Conservation (phyloP, 2,888 invertebrate species). For the Trichogramma evanescens region DNA sequence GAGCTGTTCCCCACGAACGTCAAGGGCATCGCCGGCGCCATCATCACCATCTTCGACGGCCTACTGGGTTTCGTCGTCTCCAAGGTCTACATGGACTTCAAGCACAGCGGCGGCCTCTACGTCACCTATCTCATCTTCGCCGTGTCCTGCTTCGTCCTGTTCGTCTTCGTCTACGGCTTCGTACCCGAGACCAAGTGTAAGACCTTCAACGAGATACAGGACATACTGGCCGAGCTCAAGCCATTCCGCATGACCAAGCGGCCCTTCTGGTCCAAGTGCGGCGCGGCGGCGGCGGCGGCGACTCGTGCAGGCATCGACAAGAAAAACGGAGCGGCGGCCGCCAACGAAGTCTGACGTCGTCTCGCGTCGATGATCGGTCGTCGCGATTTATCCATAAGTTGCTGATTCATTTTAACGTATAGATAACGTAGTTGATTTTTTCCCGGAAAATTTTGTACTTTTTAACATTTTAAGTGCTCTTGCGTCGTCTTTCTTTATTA, state of each 20-base stretch:
- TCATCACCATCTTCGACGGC: slow-evolving; percentile 39
- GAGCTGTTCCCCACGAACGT: slow-evolving; percentile 42
- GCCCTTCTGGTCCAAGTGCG: no score
- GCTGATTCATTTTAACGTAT: no score
- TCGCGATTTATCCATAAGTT: no score
- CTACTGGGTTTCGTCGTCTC: slow-evolving; percentile 39
- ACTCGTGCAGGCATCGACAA: neutral
- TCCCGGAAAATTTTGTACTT: no score
- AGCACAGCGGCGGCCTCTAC: slow-evolving; percentile 29
- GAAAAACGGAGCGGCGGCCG: neutral
- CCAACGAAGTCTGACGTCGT: no score
- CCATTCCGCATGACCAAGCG: slow-evolving; percentile 7
- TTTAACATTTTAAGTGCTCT: no score
- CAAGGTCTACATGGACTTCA: slow-evolving; percentile 39
- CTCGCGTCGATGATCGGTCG: no score
- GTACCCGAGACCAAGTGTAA: slow-evolving; percentile 43
- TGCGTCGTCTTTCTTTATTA: no score
- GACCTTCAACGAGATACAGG: slow-evolving; percentile 39
- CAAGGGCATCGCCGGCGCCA: slow-evolving; percentile 40
- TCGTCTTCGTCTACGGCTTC: slow-evolving; percentile 33
- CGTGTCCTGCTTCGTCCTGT: slow-evolving; percentile 34
- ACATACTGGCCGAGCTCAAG: slow-evolving; percentile 25
- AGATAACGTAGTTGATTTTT: no score
- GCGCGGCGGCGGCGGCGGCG: no score
- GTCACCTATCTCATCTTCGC: slow-evolving; percentile 38